Conservation (phyloP, 1,140 invertebrate genomes). For the Brachionus calyciflorus region DNA sequence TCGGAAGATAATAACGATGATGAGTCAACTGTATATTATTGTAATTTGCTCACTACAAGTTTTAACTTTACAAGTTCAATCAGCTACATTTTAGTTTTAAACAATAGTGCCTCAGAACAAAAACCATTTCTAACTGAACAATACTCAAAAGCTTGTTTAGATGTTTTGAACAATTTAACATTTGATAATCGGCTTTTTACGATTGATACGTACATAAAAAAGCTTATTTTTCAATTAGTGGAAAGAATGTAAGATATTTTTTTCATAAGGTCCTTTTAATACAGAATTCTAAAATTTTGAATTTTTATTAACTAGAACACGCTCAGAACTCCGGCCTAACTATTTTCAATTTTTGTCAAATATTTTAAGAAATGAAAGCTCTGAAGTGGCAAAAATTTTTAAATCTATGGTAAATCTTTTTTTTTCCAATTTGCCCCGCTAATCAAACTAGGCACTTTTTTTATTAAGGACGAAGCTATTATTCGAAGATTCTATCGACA, state of each 20-base stretch:
- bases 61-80: slow-evolving; percentile 33
- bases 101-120: background rate
- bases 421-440: background rate
- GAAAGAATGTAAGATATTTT: background rate
- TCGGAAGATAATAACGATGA: background rate
- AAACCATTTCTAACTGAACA: slow-evolving; percentile 13
- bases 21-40: background rate
- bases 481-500: slow-evolving; percentile 11
- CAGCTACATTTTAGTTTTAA: background rate
- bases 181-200: slow-evolving; percentile 5
- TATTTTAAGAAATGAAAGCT: slow-evolving; percentile 3
- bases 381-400: slow-evolving; percentile 17
- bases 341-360: slow-evolving; percentile 41
- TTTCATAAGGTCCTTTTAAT: background rate
- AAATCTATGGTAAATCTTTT: slow-evolving; percentile 20
- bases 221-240: background rate
- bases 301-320: background rate
- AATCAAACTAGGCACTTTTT: background rate
- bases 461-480: background rate
- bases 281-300: background rate
- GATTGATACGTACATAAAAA: slow-evolving; percentile 4
- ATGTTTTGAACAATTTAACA: slow-evolving; percentile 22
- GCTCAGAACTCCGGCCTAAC: background rate
- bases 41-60: slow-evolving; percentile 12
- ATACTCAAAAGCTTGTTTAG: slow-evolving; percentile 14